Evolutionary conservation across 37 sponge, comb jelly and placozoan species (phyloP).

Genomic region (Spongilla lacustris): DNA sequence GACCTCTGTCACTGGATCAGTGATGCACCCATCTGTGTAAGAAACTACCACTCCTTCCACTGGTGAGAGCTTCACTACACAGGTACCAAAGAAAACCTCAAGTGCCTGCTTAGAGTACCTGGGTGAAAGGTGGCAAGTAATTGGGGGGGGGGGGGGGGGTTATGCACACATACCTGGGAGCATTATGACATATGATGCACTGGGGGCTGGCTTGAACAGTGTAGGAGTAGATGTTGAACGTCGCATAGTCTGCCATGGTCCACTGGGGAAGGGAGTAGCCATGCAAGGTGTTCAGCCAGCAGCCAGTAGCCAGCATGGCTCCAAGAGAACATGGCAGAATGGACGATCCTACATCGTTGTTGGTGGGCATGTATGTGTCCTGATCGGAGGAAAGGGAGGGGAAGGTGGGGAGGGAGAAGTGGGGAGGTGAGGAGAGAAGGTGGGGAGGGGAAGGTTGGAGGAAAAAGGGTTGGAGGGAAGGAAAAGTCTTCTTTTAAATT

Average conservation of each 20-base stretch:
- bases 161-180: constrained; percentile 24
- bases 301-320: constrained; percentile 36
- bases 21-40: constrained; percentile 11
- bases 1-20: constrained; percentile 21
- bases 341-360: constrained; percentile 58
- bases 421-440: neutral
- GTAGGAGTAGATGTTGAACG: constrained; percentile 47
- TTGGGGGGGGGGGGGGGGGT: neutral
- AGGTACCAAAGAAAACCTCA: constrained; percentile 36
- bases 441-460: neutral
- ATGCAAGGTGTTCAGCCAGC: constrained; percentile 54
- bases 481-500: too few species aligned
- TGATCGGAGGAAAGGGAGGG: neutral
- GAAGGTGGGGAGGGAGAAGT: neutral
- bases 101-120: constrained; percentile 20
- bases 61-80: constrained; percentile 2
- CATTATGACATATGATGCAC: constrained; percentile 41
- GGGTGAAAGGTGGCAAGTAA: neutral
- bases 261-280: constrained; percentile 51
- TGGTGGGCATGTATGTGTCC: constrained; percentile 48
- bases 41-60: constrained; percentile 15
- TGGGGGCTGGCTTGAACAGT: constrained; percentile 26
- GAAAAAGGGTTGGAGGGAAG: neutral
- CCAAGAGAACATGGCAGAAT: constrained; percentile 48
- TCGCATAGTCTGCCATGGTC: constrained; percentile 41